Evolutionary conservation across 2,113 vertebrate genomes (phyloP).

Genomic region (Catagonus wagneri): DNA sequence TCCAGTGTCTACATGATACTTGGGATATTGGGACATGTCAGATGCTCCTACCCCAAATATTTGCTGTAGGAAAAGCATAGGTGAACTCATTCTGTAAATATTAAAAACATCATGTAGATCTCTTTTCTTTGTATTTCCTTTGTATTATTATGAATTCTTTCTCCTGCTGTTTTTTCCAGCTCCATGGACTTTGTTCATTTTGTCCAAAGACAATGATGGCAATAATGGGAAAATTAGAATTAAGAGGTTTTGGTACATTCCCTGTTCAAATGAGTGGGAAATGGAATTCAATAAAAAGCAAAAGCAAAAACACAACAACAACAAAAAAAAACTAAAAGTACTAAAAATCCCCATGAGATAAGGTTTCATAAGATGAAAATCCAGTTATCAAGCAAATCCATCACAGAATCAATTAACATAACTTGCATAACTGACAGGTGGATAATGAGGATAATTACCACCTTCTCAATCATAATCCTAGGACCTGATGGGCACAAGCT

Average conservation of each 20-base stretch:
- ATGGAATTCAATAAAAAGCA: not conserved
- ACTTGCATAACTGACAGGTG: not conserved
- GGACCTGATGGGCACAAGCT: not conserved
- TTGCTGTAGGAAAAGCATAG: not conserved
- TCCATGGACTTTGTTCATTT: conserved; percentile 29
- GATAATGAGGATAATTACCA: not conserved
- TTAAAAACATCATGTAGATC: not conserved
- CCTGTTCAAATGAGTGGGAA: not conserved
- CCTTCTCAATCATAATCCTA: not conserved
- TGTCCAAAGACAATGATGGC: not conserved
- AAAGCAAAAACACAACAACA: not conserved
- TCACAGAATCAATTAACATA: not conserved
- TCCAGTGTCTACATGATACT: not conserved
- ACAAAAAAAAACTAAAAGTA: not conserved
- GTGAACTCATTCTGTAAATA: not conserved
- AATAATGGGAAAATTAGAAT: conserved; percentile 13
- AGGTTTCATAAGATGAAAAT: not conserved
- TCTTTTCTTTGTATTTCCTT: not conserved
- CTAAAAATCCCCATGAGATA: not conserved
- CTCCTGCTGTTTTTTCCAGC: not conserved
- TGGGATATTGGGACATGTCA: not conserved
- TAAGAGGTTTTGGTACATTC: not conserved
- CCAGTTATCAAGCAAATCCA: not conserved
- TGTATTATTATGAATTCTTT: not conserved
- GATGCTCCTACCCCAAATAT: not conserved